Base-by-base conservation (phyloP, 1,140 invertebrate genomes). In the Philotrypesis tridentata region DNA sequence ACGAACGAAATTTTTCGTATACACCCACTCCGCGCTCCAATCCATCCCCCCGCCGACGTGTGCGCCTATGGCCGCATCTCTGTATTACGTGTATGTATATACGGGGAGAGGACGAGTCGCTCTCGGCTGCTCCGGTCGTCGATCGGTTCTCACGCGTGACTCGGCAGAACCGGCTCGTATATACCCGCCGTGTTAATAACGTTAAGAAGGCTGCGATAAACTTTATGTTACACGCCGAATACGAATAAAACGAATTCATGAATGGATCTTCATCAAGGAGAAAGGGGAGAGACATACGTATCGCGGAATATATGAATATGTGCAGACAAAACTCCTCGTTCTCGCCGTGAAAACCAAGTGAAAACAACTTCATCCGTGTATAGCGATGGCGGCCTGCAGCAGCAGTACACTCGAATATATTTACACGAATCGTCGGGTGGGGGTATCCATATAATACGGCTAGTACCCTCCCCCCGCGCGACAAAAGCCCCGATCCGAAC, bases 151-250 rank as follows among this genome's bases (percentile, higher is more conserved):
- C 81, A 82, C 79, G 83, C 87, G 72, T 91, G 89, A 90, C 89
- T 90, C 85, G 85, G 88, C 88, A 85, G 74, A 87, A 89, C 86
- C 88, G 89, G 86, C 85, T 63, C 9, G 33, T 25, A n/a, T n/a
- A n/a, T n/a, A n/a, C n/a, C 6, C 37, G 43, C 84, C 86, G 88
- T 85, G 88, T 88, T 89, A 91, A 90, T 91, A 89, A 90, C 86
- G 88, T 88, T 89, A 86, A 87, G 85, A 84, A 72, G 48, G 40
- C 37, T 37, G 43, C 8, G 78, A 79, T 72, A 79, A 79, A 71
- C 43, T 79, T 27, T 71, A n/a, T 25, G 33, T 71, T 63, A 23
- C 21, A 55, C 48, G 48, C n/a, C n/a, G n/a, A n/a, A n/a, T n/a
- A n/a, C 1, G 55, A 25, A 21, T 17, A 0, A 63, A 72, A 25